Evolutionary conservation across 2,113 vertebrate genomes (phyloP).

Genomic region (Pygoscelis adeliae): DNA sequence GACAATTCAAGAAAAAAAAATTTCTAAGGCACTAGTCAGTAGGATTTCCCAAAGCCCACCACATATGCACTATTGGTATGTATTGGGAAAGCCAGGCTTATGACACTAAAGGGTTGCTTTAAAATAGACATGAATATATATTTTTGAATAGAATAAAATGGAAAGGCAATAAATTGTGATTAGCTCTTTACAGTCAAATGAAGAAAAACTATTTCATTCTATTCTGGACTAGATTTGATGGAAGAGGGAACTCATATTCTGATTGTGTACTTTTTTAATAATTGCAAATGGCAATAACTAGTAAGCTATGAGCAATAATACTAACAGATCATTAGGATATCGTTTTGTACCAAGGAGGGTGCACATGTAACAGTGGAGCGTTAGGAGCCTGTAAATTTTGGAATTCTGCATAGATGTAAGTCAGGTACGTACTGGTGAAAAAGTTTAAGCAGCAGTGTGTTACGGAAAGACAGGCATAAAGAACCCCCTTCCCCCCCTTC

Average conservation of each 20-base stretch:
- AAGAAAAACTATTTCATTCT: constrained; percentile 45
- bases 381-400: constrained; percentile 59
- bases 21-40: constrained; percentile 24
- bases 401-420: constrained; percentile 53
- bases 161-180: constrained; percentile 77
- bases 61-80: constrained; percentile 50
- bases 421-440: not conserved
- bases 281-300: constrained; percentile 79
- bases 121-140: constrained; percentile 60
- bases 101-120: constrained; percentile 67
- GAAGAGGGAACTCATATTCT: constrained; percentile 59
- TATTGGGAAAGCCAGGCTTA: constrained; percentile 59
- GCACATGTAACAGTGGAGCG: constrained; percentile 6
- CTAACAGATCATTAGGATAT: constrained; percentile 53
- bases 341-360: constrained; percentile 30
- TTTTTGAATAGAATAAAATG: constrained; percentile 68
- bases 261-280: constrained; percentile 57
- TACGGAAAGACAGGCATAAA: constrained; percentile 10
- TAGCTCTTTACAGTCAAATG: constrained; percentile 66
- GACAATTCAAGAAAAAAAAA: not conserved
- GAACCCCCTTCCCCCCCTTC: not conserved
- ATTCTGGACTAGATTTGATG: constrained; percentile 64
- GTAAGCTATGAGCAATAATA: constrained; percentile 79
- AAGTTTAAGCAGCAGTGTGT: constrained; percentile 33
- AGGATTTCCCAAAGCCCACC: constrained; percentile 44